Evolutionary conservation across 1,140 invertebrate species (phyloP), one percentile per base, ranked within the genome.

Genomic region (Polyergus mexicanus): DNA sequence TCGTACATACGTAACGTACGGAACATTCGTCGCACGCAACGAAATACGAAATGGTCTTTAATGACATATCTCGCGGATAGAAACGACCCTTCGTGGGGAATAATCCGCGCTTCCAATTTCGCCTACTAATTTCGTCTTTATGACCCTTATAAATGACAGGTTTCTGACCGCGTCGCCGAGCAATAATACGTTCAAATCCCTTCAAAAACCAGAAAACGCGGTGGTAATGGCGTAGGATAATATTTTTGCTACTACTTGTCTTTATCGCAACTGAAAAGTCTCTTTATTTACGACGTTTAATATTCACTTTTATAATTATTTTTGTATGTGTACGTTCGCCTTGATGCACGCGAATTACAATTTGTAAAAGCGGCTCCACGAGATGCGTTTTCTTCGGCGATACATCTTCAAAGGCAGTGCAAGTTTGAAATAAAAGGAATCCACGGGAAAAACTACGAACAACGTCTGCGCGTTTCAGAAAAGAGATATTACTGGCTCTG

Each of bases 1-100:
- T 63, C 78, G 56, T 69, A 68, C 44, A 51, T 51, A 68, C 25
- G 35, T 47, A 76, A 68, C 35, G 25, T 47, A 76, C 71, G 72
- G 77, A 77, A n/a, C 32, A 78, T 85, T 85, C 86, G 44, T 63
- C 71, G 71, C 86, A 85, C 88, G 88, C 86, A 85, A 86, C 86
- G 56, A 89, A 80, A 88, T 88, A 86, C 84, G 81, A 69, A 88
- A 86, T 84, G 76, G 72, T 89, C 88, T 88, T 89, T 89, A 89
- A 89, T 89, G 75, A 85, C 75, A 85, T 63, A 76, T 88, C 86
- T 13, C 72, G 58, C 60, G 22, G 10, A 66, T 83, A n/a, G 58
- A 51, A 54, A 76, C n/a, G 66, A 66, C 78, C 66, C 78, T 44
- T 32, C 19, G 3, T 22, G 66, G 51, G 62, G 28, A 80, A 41